Percentiles rank a stretch among this genome's conserved stretches.
Evolutionary conservation across 2,888 invertebrate species (phyloP).

Genomic region (Eupithecia exiguata): DNA sequence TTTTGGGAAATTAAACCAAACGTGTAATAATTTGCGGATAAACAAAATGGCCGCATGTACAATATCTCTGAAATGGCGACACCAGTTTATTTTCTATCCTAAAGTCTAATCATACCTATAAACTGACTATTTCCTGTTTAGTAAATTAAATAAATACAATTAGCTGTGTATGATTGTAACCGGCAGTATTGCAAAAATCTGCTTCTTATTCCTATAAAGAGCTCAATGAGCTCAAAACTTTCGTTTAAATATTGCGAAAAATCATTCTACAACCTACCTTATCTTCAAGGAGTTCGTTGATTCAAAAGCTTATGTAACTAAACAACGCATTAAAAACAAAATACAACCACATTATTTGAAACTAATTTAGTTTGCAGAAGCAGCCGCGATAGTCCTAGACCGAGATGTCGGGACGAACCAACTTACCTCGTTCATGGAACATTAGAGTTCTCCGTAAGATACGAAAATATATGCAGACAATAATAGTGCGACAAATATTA

Average conservation of each 20-base stretch:
- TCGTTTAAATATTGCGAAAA: not conserved
- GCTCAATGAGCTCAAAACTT: not conserved
- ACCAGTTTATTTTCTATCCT: not conserved
- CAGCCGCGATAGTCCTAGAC: not conserved
- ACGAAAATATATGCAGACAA: not conserved
- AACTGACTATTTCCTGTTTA: not conserved
- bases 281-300: not conserved
- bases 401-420: not conserved
- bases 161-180: not conserved
- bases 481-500: not conserved
- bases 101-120: not conserved
- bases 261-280: not conserved
- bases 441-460: not conserved
- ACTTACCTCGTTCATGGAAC: not conserved
- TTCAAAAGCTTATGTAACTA: not conserved
- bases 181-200: not conserved
- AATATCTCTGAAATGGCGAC: not conserved
- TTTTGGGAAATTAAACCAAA: constrained; percentile 25
- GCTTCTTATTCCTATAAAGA: not conserved
- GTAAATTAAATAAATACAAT: not conserved
- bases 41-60: constrained; percentile 1
- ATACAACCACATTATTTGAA: not conserved
- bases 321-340: not conserved
- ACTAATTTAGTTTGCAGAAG: not conserved
- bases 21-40: constrained; percentile 14